Conservation (phyloP, 2,888 invertebrate genomes). For the Podotricha telesiphe region DNA sequence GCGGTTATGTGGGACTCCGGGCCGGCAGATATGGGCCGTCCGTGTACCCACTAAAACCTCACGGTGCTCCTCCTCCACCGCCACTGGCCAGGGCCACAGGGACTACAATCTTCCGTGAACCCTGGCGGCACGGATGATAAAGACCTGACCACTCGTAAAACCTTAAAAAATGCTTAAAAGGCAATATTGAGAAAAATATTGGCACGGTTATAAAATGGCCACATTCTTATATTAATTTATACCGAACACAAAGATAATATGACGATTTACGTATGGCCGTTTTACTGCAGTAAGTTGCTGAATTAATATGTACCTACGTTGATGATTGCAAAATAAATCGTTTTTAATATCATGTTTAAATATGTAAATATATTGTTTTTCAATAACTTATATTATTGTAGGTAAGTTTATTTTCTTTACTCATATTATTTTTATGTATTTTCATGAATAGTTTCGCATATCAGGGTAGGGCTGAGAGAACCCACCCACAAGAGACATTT, state of each 20-base stretch:
- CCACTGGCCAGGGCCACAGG: too few relatives aligned
- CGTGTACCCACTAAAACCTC: too few relatives aligned
- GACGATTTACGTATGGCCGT: not conserved
- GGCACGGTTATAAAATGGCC: not conserved
- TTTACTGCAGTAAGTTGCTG: not conserved
- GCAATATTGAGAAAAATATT: conserved; percentile 22
- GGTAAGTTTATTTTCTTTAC: not conserved
- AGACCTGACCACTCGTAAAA: conserved; percentile 55
- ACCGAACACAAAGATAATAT: not conserved
- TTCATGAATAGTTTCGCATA: too few relatives aligned
- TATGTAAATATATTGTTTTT: not conserved
- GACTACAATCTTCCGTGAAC: too few relatives aligned
- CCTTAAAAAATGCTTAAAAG: conserved; percentile 48
- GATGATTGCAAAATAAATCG: conserved; percentile 11
- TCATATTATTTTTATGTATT: not conserved
- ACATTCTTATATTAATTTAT: not conserved
- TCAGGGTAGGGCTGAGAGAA: too few relatives aligned
- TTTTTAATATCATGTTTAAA: not conserved
- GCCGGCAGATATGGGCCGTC: too few relatives aligned
- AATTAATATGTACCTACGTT: not conserved
- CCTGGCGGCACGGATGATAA: too few relatives aligned
- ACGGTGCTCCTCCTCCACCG: too few relatives aligned
- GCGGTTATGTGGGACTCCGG: too few relatives aligned
- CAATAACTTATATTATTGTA: not conserved
- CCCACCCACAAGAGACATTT: too few relatives aligned